Percentiles rank a stretch among this genome's conserved stretches.
Conservation (phyloP, 37 sponge, comb jelly and placozoan genomes). For the Chondrilla cf. caribensis region DNA sequence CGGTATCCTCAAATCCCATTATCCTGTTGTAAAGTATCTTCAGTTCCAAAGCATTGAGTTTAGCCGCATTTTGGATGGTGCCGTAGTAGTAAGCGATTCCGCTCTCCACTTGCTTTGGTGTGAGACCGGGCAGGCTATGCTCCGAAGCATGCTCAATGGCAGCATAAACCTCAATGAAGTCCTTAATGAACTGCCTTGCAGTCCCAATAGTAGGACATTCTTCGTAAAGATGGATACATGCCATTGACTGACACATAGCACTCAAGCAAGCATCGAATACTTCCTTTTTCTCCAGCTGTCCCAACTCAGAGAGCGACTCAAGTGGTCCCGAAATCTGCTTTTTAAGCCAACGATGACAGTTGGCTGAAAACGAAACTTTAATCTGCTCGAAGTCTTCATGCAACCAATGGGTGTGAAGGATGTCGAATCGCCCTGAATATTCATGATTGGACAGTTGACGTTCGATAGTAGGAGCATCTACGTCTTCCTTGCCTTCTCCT, state of each 20-base stretch:
- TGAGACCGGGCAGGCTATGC: neutral
- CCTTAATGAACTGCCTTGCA: slow-evolving; percentile 15
- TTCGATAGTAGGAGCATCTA: neutral
- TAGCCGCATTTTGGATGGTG: neutral
- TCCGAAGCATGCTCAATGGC: neutral
- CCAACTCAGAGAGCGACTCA: neutral
- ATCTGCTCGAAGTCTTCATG: neutral
- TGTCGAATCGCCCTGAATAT: neutral
- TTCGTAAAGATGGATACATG: slow-evolving; percentile 16
- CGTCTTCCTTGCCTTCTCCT: neutral
- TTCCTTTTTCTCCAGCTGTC: neutral
- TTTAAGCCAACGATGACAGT: neutral
- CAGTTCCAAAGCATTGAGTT: neutral
- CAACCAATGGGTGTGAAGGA: neutral
- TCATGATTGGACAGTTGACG: too few species aligned
- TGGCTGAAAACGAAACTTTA: neutral
- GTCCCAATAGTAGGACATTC: neutral
- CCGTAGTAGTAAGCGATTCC: neutral
- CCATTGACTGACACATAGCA: slow-evolving; percentile 25
- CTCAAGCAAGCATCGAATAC: slow-evolving; percentile 15
- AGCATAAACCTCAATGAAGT: slow-evolving; percentile 7
- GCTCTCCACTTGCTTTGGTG: neutral
- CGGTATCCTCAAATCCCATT: neutral
- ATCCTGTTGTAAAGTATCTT: neutral
- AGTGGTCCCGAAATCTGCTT: neutral